These are phyloP conservation scores for Nesogale talazaci DNA, from an alignment of 2,113 vertebrate species.

Conservation along the genomic window DNA sequence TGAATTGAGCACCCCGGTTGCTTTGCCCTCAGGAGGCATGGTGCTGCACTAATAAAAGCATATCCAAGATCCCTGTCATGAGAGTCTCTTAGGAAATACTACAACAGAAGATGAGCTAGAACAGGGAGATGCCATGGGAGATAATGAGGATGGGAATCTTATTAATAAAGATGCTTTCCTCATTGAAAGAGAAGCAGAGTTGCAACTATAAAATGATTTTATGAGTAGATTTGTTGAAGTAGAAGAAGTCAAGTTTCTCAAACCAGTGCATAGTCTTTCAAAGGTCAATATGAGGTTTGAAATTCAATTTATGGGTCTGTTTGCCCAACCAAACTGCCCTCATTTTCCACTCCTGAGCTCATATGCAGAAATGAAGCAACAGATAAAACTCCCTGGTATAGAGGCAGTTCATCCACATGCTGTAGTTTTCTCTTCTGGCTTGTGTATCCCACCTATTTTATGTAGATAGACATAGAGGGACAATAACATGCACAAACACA, in stretches of 20 bases:
- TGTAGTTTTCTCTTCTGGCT: neutral
- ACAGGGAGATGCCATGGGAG: neutral
- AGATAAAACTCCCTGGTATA: neutral
- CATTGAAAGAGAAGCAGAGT: constrained; percentile 37
- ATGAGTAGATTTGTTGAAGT: constrained; percentile 56
- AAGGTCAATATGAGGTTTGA: constrained; percentile 58
- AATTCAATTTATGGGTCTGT: constrained; percentile 36
- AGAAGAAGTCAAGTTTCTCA: neutral
- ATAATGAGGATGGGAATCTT: neutral
- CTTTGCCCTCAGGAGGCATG: neutral
- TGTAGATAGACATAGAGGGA: too few relatives aligned
- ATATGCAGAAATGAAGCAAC: neutral
- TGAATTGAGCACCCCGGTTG: neutral
- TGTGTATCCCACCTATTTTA: too few relatives aligned
- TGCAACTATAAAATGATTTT: constrained; percentile 38
- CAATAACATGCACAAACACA: too few relatives aligned
- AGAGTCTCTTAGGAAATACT: neutral
- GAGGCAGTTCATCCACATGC: neutral
- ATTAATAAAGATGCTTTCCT: constrained; percentile 23
- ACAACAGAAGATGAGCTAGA: neutral
- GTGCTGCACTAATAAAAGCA: constrained; percentile 20
- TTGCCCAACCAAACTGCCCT: constrained; percentile 14
- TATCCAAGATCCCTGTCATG: neutral
- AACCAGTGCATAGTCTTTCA: constrained; percentile 10
- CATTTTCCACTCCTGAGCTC: constrained; percentile 31